phyloP scores from a whole-genome alignment of 2,797 vertebrate species.

The Enteromius anoplus region DNA sequence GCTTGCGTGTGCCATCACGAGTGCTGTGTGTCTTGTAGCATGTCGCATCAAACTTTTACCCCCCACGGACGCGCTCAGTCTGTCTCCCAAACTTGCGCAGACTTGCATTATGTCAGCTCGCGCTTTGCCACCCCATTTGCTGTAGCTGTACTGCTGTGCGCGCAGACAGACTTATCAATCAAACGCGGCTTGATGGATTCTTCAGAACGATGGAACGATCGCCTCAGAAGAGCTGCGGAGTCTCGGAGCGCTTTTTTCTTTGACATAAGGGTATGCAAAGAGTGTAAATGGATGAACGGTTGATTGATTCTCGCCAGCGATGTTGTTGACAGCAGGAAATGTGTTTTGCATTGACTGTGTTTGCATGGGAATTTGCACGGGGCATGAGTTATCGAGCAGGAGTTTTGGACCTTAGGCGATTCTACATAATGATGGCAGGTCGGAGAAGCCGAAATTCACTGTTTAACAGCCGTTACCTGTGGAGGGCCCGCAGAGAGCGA shows the following conservation, averaged over 20 bases:
- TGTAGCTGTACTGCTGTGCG: conserved; percentile 98
- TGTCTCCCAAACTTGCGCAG: conserved; percentile 65
- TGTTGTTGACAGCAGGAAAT: conserved; percentile 99
- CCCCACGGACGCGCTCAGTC: conserved; percentile 71
- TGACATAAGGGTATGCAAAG: conserved; percentile 99
- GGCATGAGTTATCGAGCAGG: conserved; percentile 90
- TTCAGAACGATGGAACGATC: conserved; percentile 93
- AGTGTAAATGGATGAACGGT: conserved; percentile 99
- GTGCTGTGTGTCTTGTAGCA: conserved; percentile 61
- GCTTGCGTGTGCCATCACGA: conserved; percentile 54
- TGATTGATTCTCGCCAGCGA: conserved; percentile 99
- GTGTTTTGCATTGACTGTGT: conserved; percentile 92
- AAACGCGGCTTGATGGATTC: conserved; percentile 99
- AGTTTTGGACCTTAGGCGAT: conserved; percentile 92
- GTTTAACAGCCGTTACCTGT: conserved; percentile 79
- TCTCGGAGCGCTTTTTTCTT: conserved; percentile 93
- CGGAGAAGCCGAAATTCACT: conserved; percentile 76
- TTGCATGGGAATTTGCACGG: conserved; percentile 91
- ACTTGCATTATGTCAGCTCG: conserved; percentile 80
- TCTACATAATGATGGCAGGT: conserved; percentile 83
- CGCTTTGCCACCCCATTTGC: conserved; percentile 99
- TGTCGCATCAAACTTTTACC: conserved; percentile 76
- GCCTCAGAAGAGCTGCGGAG: conserved; percentile 89
- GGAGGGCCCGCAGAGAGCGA: conserved; percentile 48
- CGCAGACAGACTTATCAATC: conserved; percentile 99